Evolutionary conservation across 1,140 invertebrate species (phyloP), one percentile per base, ranked within the genome.

Genomic region (Penaeus vannamei): DNA sequence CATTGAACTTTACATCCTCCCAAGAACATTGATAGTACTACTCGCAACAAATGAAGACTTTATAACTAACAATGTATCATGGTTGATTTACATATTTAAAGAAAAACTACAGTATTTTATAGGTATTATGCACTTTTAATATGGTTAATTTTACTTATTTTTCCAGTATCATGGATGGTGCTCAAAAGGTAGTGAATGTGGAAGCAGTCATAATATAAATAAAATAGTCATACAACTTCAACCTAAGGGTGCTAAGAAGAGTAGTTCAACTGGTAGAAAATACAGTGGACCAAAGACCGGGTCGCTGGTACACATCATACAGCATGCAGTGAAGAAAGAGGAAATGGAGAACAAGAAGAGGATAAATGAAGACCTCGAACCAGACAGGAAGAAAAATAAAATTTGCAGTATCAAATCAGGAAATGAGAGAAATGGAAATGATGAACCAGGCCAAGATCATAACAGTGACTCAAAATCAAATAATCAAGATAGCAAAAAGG

Each of bases 201-300:
- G 86, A 60, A 91, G 92, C 79, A 93, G 92, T n/a, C 93, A 94
- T 90, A 92, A 94, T 90, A 92, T 94, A 32, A 92, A 93, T 84
- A 83, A 91, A 22, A 92, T 93, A 36, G 90, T 93, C 20, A 90
- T 92, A 22, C 36, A 87, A 62, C 53, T 62, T n/a, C 26, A 42
- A 42, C 26, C n/a, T 3, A 26, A 20, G 14, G n/a, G 42, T 12
- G 59, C n/a, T 3, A 81, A n/a, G 79, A 81, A 81, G 32, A 81
- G 32, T 46, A 81, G 59, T 36, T 81, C 36, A 32, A 17, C 53
- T 17, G 53, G 53, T 1, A 53, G 17, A 53, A 53, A 36, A 36
- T 46, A 53, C 36, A 53, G 79, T 36, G 79, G 42, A 17, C 29
- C 76, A 60, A 60, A 61, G n/a, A 46, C 60, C 19, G 23, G 26